Base-by-base conservation (phyloP, 2,888 invertebrate genomes). In the Hetaerina titia region DNA sequence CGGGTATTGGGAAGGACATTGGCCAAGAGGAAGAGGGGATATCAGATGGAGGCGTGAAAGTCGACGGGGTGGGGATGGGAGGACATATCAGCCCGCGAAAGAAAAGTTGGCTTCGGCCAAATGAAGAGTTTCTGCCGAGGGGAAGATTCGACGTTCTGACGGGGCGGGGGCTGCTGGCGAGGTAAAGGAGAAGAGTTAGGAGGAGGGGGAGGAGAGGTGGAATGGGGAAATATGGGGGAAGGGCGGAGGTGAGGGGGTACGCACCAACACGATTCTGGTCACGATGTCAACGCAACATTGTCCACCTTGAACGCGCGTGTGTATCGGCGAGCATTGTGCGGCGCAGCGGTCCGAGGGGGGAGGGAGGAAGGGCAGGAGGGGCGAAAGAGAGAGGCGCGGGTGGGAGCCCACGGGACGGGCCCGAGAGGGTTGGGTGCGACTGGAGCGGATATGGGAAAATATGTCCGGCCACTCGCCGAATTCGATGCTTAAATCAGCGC, bases 261-360 rank as follows among this genome's bases (percentile, higher is more conserved):
- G 90, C 58, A 90, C 19, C 45, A 88, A 88, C 89, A 57, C 57
- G 89, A 89, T 89, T 64, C 90, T 64, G 64, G 90, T 90, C 90
- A 64, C 90, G 90, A 90, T 64, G 90, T 64, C 64, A 64, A 64
- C 90, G 64, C 64, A 90, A 56, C 64, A 64, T 45, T 60, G 11
- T 31, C 64, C 31, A 31, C 63, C 64, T 63, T 63, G 90, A 63
- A 45, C 19, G 64, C 45, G 63, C 45, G 90, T 60, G 63, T 45
- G 64, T 58, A 57, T 0, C 31, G 13, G 17, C 25, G 90, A n/a
- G 64, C 45, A 63, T n/a, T 6, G 69, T n/a, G 69, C n/a, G 8
- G n/a, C 9, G 69, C 11, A n/a, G 63, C 9, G 0, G 63, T 15
- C 63, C 0, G 9, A 19, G 17, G 63, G 63, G 63, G 63, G 63